A percentile compares a stretch with the other conserved stretches of the same genome.
Conservation (phyloP, 2,888 invertebrate species). For the Sarcophaga variegata region DNA sequence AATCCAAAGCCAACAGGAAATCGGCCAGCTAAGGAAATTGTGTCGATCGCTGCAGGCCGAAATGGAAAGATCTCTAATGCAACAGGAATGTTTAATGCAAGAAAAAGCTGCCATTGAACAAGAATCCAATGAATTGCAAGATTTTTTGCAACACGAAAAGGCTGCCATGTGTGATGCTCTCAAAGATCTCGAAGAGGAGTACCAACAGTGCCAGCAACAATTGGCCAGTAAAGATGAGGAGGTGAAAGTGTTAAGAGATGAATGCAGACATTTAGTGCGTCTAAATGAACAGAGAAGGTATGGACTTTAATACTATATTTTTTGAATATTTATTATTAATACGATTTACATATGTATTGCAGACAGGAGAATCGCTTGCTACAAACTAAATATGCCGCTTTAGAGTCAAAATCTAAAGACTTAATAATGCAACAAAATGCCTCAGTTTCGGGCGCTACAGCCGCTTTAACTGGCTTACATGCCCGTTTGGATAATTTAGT, state of each 20-base stretch:
- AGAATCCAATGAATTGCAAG: slow-evolving; percentile 92
- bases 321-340: neutral
- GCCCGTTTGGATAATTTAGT: slow-evolving; percentile 87
- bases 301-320: neutral
- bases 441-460: slow-evolving; percentile 87
- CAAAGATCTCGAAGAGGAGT: slow-evolving; percentile 87
- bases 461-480: slow-evolving; percentile 87
- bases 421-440: slow-evolving; percentile 87
- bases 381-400: slow-evolving; percentile 85
- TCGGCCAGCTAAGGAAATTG: slow-evolving; percentile 86
- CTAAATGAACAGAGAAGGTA: slow-evolving; percentile 91
- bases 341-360: slow-evolving; percentile 54
- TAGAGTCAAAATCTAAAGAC: slow-evolving; percentile 86
- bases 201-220: slow-evolving; percentile 78
- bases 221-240: slow-evolving; percentile 83
- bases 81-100: slow-evolving; percentile 86
- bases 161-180: slow-evolving; percentile 90
- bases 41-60: slow-evolving; percentile 88
- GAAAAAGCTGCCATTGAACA: slow-evolving; percentile 90
- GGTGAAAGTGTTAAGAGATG: slow-evolving; percentile 86
- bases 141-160: slow-evolving; percentile 94
- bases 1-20: slow-evolving; percentile 89
- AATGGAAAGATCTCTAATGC: slow-evolving; percentile 86
- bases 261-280: slow-evolving; percentile 89
- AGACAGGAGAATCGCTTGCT: slow-evolving; percentile 87